phyloP scores from a whole-genome alignment of 2,797 vertebrate species.

The Myotis vivesi region DNA sequence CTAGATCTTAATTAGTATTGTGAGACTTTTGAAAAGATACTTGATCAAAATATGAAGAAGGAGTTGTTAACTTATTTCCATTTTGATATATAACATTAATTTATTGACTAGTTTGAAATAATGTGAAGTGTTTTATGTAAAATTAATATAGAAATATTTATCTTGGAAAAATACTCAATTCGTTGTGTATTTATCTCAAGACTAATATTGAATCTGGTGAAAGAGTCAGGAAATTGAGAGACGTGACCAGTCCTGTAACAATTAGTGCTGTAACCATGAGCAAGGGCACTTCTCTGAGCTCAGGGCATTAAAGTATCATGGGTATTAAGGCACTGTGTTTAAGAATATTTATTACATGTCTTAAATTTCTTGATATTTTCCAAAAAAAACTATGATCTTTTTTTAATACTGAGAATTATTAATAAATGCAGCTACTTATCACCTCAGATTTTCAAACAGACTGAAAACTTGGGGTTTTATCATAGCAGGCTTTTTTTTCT shows the following conservation, averaged over 20 bases:
- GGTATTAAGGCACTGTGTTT: neutral
- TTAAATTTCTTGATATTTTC: neutral
- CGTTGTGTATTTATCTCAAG: slow-evolving; percentile 18
- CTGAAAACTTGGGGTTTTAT: slow-evolving; percentile 11
- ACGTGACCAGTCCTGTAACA: neutral
- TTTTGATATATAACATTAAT: slow-evolving; percentile 45
- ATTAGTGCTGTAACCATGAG: neutral
- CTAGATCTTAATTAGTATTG: neutral
- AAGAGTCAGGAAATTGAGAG: neutral
- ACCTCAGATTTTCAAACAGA: slow-evolving; percentile 46
- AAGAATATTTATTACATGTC: slow-evolving; percentile 5
- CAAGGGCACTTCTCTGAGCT: neutral
- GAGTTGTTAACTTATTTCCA: slow-evolving; percentile 47
- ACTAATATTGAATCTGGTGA: neutral
- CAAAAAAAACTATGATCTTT: neutral
- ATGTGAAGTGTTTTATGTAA: slow-evolving; percentile 53
- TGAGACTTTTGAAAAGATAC: slow-evolving; percentile 38
- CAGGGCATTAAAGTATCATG: neutral
- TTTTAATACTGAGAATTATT: slow-evolving; percentile 39
- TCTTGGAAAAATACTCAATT: neutral
- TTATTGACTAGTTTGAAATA: slow-evolving; percentile 51
- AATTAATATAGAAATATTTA: slow-evolving; percentile 40
- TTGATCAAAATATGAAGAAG: slow-evolving; percentile 14
- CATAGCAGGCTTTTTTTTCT: neutral
- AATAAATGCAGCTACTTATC: neutral